Base-by-base conservation (phyloP, 2,113 vertebrate genomes). In the Campylorhamphus procurvoides region DNA sequence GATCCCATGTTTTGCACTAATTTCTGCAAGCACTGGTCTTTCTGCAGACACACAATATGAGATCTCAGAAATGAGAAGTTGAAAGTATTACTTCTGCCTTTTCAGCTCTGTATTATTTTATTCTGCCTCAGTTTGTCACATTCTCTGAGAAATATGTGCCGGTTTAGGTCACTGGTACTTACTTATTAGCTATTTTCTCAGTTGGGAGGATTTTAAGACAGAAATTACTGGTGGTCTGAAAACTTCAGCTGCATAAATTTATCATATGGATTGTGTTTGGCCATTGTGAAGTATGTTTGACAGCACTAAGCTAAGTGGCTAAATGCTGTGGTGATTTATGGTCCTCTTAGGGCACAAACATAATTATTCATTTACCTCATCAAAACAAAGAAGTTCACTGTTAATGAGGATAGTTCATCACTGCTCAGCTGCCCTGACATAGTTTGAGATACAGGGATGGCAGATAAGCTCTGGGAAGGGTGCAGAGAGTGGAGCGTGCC, bases 281-380 rank as follows among this genome's bases (percentile, higher is more conserved):
- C 75, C 33, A 3, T 58, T 73, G 68, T 42, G 52, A 90, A 94
- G 87, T 93, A 3, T 94, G 39, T 96, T 92, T 95, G 95, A 96
- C 84, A 84, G 84, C 7, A 3, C 67, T 53, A 14, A 79, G 71
- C 63, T 79, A 77, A 96, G 78, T 63, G 82, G 67, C 74, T 94
- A 83, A 94, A 80, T 55, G 64, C 67, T 35, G n/a, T 33, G 39
- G 50, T 91, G 90, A 95, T 91, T 88, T 85, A 94, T 91, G 67
- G 75, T 33, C 72, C 71, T 59, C 90, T 87, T 91, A 83, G 59
- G 33, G 42, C 14, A 22, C 62, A 85, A 79, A 52, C 46, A 4
- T 29, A 64, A 50, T 75, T 75, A 64, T 33, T 88, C 59, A 31
- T 93, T 89, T 85, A 25, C 20, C 39, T 94, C 72, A 71, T 88